These are phyloP conservation scores for Sebastes baramenuke DNA, from an alignment of 2,797 vertebrate genomes.

Conservation along the genomic window DNA sequence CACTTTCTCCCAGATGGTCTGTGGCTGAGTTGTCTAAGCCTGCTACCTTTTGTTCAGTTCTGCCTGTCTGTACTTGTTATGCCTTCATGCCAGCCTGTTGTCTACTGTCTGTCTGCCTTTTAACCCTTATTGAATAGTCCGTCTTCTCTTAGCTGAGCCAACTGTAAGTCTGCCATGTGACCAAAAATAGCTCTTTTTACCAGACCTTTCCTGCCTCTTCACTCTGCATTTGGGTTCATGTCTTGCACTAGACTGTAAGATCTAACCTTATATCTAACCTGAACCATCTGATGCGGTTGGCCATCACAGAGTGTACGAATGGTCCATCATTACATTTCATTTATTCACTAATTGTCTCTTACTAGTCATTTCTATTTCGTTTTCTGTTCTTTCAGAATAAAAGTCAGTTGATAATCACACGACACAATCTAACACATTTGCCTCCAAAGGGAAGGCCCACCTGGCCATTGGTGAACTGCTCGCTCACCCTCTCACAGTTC, in stretches of 20 bases:
- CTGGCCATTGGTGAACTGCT: background rate
- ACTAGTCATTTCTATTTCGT: background rate
- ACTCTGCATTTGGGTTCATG: background rate
- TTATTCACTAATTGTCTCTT: background rate
- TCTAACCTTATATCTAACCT: background rate
- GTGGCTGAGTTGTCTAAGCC: background rate
- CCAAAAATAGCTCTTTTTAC: background rate
- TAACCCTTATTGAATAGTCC: background rate
- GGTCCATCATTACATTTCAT: background rate
- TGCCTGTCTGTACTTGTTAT: slow-evolving; percentile 17
- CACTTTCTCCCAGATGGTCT: background rate
- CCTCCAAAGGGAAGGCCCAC: background rate
- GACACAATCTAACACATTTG: background rate
- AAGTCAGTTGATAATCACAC: background rate
- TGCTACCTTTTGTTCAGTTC: background rate
- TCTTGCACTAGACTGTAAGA: background rate
- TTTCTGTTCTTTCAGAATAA: background rate
- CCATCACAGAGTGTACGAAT: background rate
- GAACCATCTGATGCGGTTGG: background rate
- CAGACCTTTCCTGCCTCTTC: background rate
- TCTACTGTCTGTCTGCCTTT: background rate
- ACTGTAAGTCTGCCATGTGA: background rate
- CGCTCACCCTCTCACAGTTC: slow-evolving; percentile 12
- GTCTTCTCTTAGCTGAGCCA: background rate
- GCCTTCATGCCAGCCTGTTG: background rate